Evolutionary conservation across 2,888 invertebrate genomes (phyloP), one percentile per base, ranked within the genome.

Genomic region (Ectemnius continuus): DNA sequence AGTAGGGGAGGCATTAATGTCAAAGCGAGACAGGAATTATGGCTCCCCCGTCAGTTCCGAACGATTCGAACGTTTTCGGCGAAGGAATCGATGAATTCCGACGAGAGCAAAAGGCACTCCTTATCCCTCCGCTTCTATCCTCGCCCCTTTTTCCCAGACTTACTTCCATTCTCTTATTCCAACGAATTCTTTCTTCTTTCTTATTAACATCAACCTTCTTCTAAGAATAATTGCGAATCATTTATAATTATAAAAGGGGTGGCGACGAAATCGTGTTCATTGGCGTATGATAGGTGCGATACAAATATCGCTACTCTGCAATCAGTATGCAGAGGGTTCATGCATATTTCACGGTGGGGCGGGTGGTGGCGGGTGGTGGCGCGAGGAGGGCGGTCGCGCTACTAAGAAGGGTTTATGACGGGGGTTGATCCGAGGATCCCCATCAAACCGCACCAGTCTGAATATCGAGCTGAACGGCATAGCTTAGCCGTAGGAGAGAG

Each of bases 1-100:
- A 88, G 88, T 87, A 86, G 89, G 88, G 90, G 89, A 87, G 87
- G 90, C 91, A 91, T 91, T 91, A 91, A 90, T 86, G 91, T 91
- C 91, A 90, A 90, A 90, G 87, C 86, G 87, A 89, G 89, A 91
- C 88, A 89, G 87, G 86, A 91, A 89, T 91, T 91, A 91, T 91
- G 89, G 91, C 89, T 91, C 91, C 91, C 91, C 89, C 91, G 91
- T 91, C 91, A 91, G 90, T 91, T 91, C 88, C 88, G 89, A 90
- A 91, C 88, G 91, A 91, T 90, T 91, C 91, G 90, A 90, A 88
- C 90, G 88, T 90, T 91, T 90, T 91, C 89, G 87, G 87, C 86
- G 84, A 86, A 76, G 36, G 86, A 90, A 91, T 90, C 90, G 89
- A 90, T 88, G 89, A 85, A 16, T 16, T 14, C 59, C 67, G 67